Conservation (phyloP, 2,797 vertebrate genomes). For the Tangara arthus region DNA sequence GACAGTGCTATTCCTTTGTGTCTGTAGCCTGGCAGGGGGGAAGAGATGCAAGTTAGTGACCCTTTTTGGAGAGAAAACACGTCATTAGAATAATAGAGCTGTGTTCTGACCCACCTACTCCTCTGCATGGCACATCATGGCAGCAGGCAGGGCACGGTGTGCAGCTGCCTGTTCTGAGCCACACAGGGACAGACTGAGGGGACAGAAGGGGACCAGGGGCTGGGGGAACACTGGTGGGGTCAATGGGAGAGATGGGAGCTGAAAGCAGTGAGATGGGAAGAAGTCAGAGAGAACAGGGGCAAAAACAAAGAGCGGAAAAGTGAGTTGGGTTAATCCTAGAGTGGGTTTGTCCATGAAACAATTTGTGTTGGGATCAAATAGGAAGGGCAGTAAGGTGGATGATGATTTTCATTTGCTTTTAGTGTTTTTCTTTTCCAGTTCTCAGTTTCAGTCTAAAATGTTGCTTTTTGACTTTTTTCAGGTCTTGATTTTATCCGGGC, state of each 20-base stretch:
- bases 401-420: not conserved
- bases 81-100: fast-evolving
- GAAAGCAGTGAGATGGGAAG: not conserved
- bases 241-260: not conserved
- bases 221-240: not conserved
- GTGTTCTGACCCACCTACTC: not conserved
- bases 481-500: constrained; percentile 84
- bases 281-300: not conserved
- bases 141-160: not conserved
- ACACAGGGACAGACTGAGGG: not conserved
- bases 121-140: not conserved
- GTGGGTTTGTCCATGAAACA: not conserved
- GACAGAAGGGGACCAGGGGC: not conserved
- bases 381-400: not conserved
- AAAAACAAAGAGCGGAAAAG: not conserved
- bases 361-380: not conserved
- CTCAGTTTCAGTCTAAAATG: not conserved
- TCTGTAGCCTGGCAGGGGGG: not conserved
- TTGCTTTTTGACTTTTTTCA: constrained; percentile 14
- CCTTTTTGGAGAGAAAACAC: not conserved
- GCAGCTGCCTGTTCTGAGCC: not conserved
- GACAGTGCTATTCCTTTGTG: not conserved
- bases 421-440: not conserved
- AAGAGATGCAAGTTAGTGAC: not conserved
- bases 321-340: not conserved